Percentiles rank a stretch among this genome's conserved stretches.
Conservation (phyloP, 2,113 vertebrate species). For the Dendrocopos noguchii region DNA sequence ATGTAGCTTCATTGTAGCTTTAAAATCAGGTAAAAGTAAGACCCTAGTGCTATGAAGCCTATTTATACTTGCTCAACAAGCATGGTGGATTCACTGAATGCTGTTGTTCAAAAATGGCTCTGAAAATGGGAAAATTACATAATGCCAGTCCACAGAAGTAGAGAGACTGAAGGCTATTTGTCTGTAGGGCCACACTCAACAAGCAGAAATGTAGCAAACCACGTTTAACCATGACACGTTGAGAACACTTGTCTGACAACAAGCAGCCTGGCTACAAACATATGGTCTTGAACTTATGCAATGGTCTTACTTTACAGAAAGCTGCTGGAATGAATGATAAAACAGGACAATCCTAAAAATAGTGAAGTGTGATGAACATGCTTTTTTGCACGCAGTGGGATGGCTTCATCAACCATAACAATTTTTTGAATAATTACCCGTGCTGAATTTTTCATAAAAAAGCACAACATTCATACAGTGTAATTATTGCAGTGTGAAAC, state of each 20-base stretch:
- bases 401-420: conserved; percentile 15
- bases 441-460: conserved; percentile 22
- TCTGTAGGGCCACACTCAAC: neutral
- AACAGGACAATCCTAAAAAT: conserved; percentile 8
- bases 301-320: neutral
- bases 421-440: conserved; percentile 7
- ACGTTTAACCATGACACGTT: neutral
- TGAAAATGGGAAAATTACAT: neutral
- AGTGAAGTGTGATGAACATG: neutral
- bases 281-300: neutral
- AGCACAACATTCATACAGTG: neutral
- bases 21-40: neutral
- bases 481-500: conserved; percentile 27
- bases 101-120: neutral
- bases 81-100: neutral
- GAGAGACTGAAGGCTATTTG: neutral
- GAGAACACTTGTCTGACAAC: neutral
- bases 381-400: conserved; percentile 23
- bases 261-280: neutral
- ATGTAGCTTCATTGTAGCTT: neutral
- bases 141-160: neutral
- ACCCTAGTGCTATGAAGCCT: neutral
- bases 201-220: neutral
- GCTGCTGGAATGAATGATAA: neutral
- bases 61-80: neutral